Conservation (phyloP, 2,888 invertebrate genomes). For the Antheraea assamensis region DNA sequence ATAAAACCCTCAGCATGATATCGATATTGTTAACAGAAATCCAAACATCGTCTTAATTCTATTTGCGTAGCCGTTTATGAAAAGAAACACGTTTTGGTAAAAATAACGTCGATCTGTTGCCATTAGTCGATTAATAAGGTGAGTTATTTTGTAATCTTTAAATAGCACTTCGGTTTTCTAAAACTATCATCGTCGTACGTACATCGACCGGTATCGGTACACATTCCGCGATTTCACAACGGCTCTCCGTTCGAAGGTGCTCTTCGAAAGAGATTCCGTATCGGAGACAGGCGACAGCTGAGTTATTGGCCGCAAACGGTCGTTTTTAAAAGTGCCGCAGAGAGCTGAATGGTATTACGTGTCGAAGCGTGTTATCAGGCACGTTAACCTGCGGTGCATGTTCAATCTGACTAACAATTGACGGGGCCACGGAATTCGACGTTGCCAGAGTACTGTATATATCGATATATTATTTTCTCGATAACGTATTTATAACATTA, state of each 20-base stretch:
- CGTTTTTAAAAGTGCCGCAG: conserved; percentile 56
- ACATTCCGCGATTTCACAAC: conserved; percentile 63
- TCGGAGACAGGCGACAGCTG: conserved; percentile 38
- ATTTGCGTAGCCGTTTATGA: background rate
- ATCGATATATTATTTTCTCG: no score
- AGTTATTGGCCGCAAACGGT: conserved; percentile 49
- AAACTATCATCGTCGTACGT: conserved; percentile 50
- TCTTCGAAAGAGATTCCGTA: conserved; percentile 57
- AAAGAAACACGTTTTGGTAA: background rate
- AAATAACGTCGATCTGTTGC: background rate
- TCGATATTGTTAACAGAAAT: conserved; percentile 46
- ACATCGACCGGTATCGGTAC: conserved; percentile 53
- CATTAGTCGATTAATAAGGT: background rate
- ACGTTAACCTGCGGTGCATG: conserved; percentile 54
- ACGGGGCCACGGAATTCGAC: conserved; percentile 15
- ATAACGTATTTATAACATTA: no score
- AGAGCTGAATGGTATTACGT: conserved; percentile 55
- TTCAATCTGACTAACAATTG: conserved; percentile 54
- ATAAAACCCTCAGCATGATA: conserved; percentile 42
- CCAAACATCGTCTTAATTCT: conserved; percentile 11
- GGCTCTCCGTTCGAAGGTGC: conserved; percentile 23
- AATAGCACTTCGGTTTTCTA: conserved; percentile 36
- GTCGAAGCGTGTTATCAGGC: conserved; percentile 48
- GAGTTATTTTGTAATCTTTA: conserved; percentile 6
- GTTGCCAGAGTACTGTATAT: background rate